Conservation (phyloP, 35 echinoderm and acorn worm genomes). For the Ophioderma brevispina region DNA sequence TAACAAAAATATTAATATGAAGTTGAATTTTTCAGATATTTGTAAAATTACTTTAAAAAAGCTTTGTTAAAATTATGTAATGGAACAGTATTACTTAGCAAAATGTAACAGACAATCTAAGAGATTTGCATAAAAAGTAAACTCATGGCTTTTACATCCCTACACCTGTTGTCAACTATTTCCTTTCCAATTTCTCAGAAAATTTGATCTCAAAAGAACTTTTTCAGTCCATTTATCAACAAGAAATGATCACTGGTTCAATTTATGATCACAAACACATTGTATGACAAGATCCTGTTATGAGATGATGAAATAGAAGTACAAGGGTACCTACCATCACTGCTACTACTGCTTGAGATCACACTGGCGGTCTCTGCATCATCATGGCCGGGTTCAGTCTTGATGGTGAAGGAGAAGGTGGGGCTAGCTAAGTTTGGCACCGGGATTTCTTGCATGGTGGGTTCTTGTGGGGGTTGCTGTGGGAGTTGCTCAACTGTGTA, state of each 20-base stretch:
- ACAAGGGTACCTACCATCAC: background rate
- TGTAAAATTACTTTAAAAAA: background rate
- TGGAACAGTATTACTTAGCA: background rate
- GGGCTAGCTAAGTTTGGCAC: background rate
- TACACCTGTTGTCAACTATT: too few species aligned
- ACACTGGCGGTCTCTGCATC: background rate
- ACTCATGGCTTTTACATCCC: background rate
- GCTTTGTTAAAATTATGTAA: background rate
- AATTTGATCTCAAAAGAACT: too few species aligned
- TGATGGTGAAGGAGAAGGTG: background rate
- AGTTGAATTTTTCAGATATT: background rate
- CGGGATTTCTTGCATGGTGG: background rate
- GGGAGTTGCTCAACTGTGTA: background rate
- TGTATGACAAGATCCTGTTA: background rate
- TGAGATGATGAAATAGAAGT: too few species aligned
- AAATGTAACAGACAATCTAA: background rate
- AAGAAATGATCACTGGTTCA: too few species aligned
- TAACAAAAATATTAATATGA: background rate
- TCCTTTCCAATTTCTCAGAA: too few species aligned
- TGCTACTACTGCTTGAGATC: background rate
- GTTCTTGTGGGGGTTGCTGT: background rate
- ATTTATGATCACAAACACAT: background rate
- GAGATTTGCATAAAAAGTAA: background rate
- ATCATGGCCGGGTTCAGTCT: background rate
- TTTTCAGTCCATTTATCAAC: background rate